These are phyloP conservation scores for Pseudochromis fuscus DNA, from an alignment of 2,797 vertebrate genomes.

Conservation along the genomic window DNA sequence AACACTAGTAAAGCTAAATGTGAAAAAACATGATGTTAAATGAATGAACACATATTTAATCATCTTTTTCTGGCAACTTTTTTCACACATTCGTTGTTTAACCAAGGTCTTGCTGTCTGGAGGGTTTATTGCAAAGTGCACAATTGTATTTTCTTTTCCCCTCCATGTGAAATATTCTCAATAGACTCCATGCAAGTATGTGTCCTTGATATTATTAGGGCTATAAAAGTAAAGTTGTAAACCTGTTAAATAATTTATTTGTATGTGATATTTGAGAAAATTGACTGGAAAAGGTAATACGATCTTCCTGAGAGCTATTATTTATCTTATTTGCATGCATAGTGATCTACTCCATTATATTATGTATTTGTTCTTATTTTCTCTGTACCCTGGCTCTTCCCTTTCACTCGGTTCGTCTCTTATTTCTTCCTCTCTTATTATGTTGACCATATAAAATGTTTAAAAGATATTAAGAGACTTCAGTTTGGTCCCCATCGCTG, in stretches of 20 bases:
- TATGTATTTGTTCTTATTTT: too few species aligned
- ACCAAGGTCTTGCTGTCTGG: neutral
- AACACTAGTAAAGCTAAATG: too few species aligned
- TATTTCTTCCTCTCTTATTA: neutral
- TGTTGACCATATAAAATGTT: neutral
- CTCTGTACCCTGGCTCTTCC: neutral
- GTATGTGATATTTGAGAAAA: neutral
- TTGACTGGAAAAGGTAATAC: neutral
- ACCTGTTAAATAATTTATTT: neutral
- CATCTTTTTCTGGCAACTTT: neutral
- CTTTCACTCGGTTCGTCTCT: neutral
- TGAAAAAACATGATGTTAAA: neutral
- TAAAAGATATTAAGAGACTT: neutral
- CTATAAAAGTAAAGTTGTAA: neutral
- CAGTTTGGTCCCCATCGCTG: neutral
- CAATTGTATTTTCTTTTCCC: neutral
- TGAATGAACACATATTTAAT: neutral
- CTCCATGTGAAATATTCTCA: neutral
- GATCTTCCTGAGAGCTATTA: neutral
- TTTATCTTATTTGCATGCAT: too few species aligned
- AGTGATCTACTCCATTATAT: neutral
- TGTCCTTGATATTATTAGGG: neutral
- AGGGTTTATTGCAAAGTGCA: neutral
- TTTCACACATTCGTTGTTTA: neutral
- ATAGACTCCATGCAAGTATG: neutral